Evolutionary conservation across 1,140 invertebrate species (phyloP), one percentile per base, ranked within the genome.

Genomic region (Tigriopus japonicus): DNA sequence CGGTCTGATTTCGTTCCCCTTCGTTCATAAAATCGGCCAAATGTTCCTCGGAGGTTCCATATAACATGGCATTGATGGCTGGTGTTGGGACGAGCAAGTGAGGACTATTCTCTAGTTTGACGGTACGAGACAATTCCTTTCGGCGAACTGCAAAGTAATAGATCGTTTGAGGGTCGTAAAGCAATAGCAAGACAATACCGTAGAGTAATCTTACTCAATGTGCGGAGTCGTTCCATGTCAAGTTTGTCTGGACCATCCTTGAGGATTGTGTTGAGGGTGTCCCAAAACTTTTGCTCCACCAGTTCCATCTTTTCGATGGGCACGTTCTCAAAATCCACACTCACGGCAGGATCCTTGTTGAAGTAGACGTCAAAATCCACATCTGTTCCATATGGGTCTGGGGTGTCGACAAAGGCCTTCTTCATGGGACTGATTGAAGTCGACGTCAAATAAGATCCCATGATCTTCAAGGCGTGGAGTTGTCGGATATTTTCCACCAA

Each of bases 311-410:
- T 59, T 43, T 59, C 58, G 6, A 51, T 12, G 14, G 58, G 58
- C n/a, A 59, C 42, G 21, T 58, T 58, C n/a, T 58, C 56, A 42
- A 58, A 58, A 6, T 58, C 56, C 21, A 58, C 40, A 17, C 17
- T 17, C 5, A 58, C 42, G 15, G 56, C 56, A 40, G 56, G 40
- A n/a, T 58, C 56, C 17, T n/a, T n/a, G 15, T 35, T 41, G n/a
- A 35, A 17, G n/a, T 40, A 42, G 23, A 58, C 15, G 35, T 42
- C 40, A 41, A 41, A 17, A 23, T 41, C 40, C 40, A 58, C 56
- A 42, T 41, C 40, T 6, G 56, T 58, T 6, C 24, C 56, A 19
- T 45, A 15, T 3, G 56, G 40, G n/a, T 58, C 56, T 3, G 23
- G n/a, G 56, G 40, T 41, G 14, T 58, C 56, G 13, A 58, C 56